These are phyloP conservation scores for Platalea minor DNA, from an alignment of 2,797 vertebrate genomes.

Conservation along the genomic window DNA sequence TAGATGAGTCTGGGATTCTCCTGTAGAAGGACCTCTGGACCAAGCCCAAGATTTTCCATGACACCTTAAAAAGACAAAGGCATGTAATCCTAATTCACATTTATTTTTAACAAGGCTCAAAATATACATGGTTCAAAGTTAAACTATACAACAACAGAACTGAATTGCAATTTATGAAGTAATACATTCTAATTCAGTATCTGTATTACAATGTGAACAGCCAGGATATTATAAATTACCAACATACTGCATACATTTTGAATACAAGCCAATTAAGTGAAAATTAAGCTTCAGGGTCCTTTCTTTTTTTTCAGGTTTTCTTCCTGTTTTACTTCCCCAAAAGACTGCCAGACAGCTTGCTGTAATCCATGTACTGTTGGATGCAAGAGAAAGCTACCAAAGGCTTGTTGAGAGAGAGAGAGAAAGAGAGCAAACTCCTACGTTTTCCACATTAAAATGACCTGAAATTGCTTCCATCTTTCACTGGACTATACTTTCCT, in stretches of 20 bases:
- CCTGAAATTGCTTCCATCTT: neutral
- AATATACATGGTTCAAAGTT: neutral
- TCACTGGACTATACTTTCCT: neutral
- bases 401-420: neutral
- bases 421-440: neutral
- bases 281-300: neutral
- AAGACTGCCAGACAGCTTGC: neutral
- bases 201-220: neutral
- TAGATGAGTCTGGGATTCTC: conserved; percentile 92
- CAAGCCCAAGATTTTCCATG: conserved; percentile 93
- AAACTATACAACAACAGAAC: neutral
- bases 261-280: neutral
- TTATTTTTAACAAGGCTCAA: neutral
- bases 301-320: neutral
- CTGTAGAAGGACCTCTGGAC: conserved; percentile 80
- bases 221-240: neutral
- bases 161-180: neutral
- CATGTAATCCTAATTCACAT: neutral
- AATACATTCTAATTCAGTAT: neutral
- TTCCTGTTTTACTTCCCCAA: neutral
- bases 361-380: neutral
- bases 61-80: conserved; percentile 78
- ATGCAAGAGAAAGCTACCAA: neutral
- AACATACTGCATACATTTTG: neutral
- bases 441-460: neutral